phyloP scores from a whole-genome alignment of 2,797 vertebrate genomes.

The Anomalospiza imberbis region DNA sequence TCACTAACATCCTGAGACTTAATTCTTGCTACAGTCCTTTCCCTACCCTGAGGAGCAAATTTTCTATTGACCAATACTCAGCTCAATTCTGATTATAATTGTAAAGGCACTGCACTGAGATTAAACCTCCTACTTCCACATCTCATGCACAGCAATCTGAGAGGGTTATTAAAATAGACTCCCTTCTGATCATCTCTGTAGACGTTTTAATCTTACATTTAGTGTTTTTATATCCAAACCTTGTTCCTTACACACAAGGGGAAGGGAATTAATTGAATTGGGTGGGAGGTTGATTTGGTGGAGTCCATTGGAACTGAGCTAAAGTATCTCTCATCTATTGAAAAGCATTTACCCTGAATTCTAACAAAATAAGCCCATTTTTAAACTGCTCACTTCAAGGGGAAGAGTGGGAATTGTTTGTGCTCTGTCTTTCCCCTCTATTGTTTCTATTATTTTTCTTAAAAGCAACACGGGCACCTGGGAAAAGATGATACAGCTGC shows the following conservation, averaged over 20 bases:
- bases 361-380: conserved; percentile 64
- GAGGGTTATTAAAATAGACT: conserved; percentile 67
- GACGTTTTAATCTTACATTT: conserved; percentile 67
- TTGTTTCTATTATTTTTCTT: conserved; percentile 33
- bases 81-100: conserved; percentile 69
- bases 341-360: conserved; percentile 55
- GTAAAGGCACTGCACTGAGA: conserved; percentile 55
- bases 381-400: conserved; percentile 39
- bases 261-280: conserved; percentile 68
- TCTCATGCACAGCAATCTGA: conserved; percentile 56
- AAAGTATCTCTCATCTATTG: conserved; percentile 34
- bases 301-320: conserved; percentile 46
- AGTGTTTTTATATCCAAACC: conserved; percentile 68
- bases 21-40: conserved; percentile 55
- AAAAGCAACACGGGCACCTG: conserved; percentile 32
- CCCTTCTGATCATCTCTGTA: conserved; percentile 67
- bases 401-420: conserved; percentile 36
- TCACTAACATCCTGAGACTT: conserved; percentile 25
- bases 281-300: conserved; percentile 65
- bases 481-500: conserved; percentile 16
- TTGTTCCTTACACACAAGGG: conserved; percentile 41
- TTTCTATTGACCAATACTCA: conserved; percentile 65
- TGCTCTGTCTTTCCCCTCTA: conserved; percentile 11
- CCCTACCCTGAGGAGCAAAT: conserved; percentile 29
- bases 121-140: conserved; percentile 59